phyloP scores from a whole-genome alignment of 2,113 vertebrate genomes.

The Oenanthe oenanthe region DNA sequence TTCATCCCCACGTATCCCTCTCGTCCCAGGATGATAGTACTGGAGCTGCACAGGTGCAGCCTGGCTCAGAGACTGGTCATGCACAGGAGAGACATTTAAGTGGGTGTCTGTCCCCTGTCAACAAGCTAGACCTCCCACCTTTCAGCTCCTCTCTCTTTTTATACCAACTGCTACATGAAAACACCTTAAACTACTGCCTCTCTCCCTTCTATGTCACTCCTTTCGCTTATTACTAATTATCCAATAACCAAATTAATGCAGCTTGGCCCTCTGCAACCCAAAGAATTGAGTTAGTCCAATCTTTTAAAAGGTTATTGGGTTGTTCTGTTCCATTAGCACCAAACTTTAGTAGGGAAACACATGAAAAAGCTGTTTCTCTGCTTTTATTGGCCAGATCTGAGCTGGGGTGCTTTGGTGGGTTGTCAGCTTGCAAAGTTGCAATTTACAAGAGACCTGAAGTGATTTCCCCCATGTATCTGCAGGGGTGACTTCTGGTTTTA shows the following conservation, averaged over 20 bases:
- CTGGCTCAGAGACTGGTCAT: neutral
- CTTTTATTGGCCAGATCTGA: neutral
- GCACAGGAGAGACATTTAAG: neutral
- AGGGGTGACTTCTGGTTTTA: neutral
- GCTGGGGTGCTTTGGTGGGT: neutral
- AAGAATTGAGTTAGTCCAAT: neutral
- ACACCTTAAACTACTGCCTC: neutral
- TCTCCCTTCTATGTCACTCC: accelerated
- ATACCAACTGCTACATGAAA: neutral
- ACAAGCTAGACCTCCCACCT: neutral
- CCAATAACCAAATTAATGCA: neutral
- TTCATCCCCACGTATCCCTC: slow-evolving; percentile 2
- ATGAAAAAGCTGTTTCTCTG: neutral
- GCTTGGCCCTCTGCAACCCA: neutral
- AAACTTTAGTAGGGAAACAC: neutral
- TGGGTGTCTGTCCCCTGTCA: neutral
- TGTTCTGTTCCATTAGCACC: neutral
- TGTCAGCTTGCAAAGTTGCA: neutral
- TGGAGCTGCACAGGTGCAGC: neutral
- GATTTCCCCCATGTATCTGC: neutral
- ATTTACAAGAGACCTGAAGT: slow-evolving; percentile 9
- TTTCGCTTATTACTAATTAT: neutral
- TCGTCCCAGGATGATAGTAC: neutral
- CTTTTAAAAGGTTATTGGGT: neutral
- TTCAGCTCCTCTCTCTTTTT: neutral